Conservation (phyloP, 2,888 invertebrate species). For the Micropterix aruncella region DNA sequence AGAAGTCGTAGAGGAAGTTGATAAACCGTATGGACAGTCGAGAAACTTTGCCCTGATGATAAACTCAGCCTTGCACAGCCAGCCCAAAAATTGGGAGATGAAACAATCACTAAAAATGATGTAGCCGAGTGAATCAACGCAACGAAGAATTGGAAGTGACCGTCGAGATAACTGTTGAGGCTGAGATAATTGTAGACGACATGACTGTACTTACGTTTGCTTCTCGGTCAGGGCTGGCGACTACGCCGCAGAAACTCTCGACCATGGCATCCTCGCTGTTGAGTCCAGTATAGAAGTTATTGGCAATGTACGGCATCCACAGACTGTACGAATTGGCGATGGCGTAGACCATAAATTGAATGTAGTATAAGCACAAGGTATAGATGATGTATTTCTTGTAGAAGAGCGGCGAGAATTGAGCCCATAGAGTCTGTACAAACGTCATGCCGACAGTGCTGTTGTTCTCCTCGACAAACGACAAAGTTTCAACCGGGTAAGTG, state of each 20-base stretch:
- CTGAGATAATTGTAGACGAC: no score
- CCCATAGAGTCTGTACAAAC: slow-evolving; percentile 34
- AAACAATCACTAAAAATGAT: no score
- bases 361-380: slow-evolving; percentile 34
- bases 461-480: background rate
- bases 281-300: slow-evolving; percentile 21
- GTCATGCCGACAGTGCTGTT: slow-evolving; percentile 10
- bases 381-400: slow-evolving; percentile 32
- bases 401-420: slow-evolving; percentile 37
- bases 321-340: slow-evolving; percentile 20
- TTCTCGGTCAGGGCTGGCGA: background rate
- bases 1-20: no score
- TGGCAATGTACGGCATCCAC: slow-evolving; percentile 23
- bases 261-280: background rate
- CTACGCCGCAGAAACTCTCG: background rate
- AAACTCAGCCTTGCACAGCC: no score
- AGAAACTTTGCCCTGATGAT: no score
- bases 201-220: background rate
- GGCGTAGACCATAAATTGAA: slow-evolving; percentile 18
- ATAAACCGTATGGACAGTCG: no score
- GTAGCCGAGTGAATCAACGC: no score
- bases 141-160: no score
- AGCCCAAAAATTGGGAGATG: no score
- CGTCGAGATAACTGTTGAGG: no score
- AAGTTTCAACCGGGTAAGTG: slow-evolving; percentile 15